Conservation (phyloP, 35 echinoderm and acorn worm genomes). For the Patiria miniata region DNA sequence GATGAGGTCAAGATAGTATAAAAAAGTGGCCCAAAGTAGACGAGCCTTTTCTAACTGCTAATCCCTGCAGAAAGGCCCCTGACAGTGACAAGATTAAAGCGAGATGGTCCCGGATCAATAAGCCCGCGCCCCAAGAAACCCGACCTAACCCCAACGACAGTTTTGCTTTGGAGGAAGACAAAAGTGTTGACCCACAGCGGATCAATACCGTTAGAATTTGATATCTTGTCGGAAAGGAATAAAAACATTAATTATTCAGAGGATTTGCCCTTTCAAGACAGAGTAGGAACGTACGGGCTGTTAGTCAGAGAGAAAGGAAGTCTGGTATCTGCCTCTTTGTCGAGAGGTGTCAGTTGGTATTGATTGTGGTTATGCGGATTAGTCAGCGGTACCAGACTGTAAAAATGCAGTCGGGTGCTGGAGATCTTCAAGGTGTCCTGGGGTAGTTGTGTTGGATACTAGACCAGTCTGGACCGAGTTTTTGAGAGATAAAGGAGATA, state of each 20-base stretch:
- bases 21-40: background rate
- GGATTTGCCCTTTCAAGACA: too few relatives aligned
- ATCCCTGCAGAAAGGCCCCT: background rate
- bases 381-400: background rate
- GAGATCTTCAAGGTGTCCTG: too few relatives aligned
- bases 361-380: background rate
- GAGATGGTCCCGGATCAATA: background rate
- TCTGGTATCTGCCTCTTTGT: background rate
- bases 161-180: background rate
- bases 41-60: background rate
- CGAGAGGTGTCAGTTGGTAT: background rate
- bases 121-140: background rate
- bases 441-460: too few relatives aligned
- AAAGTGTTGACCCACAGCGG: background rate
- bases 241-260: slow-evolving; percentile 10
- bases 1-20: background rate
- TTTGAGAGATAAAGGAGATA: background rate
- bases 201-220: slow-evolving; percentile 25
- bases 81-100: slow-evolving; percentile 22
- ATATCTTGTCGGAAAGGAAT: slow-evolving; percentile 13
- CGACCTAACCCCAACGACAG: background rate
- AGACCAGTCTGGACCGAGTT: too few relatives aligned
- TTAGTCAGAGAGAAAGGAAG: background rate
- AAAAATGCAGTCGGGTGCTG: background rate
- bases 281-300: background rate